Conservation (phyloP, 2,113 vertebrate species). For the Ciconia maguari region DNA sequence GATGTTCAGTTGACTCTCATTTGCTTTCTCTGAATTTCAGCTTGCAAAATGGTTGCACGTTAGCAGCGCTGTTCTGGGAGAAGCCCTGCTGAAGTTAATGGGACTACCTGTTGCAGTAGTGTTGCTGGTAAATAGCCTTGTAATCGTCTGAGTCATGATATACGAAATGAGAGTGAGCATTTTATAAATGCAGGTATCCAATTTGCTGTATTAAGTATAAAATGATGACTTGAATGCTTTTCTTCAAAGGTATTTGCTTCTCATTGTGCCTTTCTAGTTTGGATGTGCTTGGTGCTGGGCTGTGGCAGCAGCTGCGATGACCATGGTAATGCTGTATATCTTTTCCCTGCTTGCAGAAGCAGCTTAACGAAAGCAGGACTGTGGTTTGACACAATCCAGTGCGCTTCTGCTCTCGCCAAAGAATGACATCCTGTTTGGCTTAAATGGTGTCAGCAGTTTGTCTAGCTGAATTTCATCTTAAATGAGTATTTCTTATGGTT, state of each 20-base stretch:
- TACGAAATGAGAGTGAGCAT: neutral
- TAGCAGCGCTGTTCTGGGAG: neutral
- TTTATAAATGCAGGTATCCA: neutral
- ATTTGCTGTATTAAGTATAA: neutral
- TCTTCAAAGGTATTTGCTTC: neutral
- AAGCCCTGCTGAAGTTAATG: neutral
- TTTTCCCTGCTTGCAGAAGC: neutral
- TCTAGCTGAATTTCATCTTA: neutral
- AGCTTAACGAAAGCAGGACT: neutral
- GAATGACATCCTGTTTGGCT: neutral
- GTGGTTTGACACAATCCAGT: neutral
- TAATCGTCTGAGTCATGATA: constrained; percentile 3
- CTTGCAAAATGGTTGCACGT: neutral
- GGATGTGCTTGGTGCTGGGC: neutral
- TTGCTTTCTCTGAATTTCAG: neutral
- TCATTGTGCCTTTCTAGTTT: neutral
- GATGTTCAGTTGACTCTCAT: neutral
- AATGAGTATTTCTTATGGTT: neutral
- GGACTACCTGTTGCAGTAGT: constrained; percentile 5
- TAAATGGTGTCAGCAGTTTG: neutral
- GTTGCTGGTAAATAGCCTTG: constrained; percentile 1
- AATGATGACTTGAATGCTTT: neutral
- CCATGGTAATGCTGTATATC: neutral
- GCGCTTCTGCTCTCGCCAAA: neutral
- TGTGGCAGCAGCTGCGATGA: neutral